phyloP scores from a whole-genome alignment of 2,113 vertebrate genomes.

The Pelusios castaneus region DNA sequence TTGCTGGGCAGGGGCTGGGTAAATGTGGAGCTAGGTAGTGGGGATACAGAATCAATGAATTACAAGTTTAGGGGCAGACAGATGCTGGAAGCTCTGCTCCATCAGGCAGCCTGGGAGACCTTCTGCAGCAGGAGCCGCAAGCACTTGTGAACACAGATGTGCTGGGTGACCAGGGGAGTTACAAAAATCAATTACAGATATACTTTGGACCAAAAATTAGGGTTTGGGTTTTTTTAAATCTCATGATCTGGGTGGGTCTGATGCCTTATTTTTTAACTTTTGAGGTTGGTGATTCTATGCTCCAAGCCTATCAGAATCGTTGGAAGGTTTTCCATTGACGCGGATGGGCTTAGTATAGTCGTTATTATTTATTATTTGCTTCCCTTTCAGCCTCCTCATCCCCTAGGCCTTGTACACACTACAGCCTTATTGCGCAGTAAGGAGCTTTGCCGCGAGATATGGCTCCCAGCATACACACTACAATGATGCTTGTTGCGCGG shows the following conservation, averaged over 20 bases:
- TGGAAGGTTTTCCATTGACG: not conserved
- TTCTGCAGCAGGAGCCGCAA: not conserved
- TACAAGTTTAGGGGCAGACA: not conserved
- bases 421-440: too few species aligned
- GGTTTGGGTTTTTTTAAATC: too few species aligned
- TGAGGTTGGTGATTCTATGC: not conserved
- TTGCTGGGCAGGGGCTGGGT: not conserved
- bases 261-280: not conserved
- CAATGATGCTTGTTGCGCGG: too few species aligned
- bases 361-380: not conserved
- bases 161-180: not conserved
- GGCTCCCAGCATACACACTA: too few species aligned
- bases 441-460: too few species aligned
- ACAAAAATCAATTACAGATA: not conserved
- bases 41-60: not conserved
- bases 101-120: not conserved
- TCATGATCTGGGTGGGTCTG: not conserved
- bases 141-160: rapidly evolving
- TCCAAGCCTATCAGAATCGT: not conserved
- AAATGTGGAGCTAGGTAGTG: not conserved
- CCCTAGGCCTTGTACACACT: too few species aligned
- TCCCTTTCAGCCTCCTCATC: not conserved
- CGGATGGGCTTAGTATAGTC: too few species aligned
- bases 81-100: not conserved
- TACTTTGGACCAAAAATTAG: too few species aligned